phyloP scores from a whole-genome alignment of 2,113 vertebrate species.

The Hyperopisus bebe region DNA sequence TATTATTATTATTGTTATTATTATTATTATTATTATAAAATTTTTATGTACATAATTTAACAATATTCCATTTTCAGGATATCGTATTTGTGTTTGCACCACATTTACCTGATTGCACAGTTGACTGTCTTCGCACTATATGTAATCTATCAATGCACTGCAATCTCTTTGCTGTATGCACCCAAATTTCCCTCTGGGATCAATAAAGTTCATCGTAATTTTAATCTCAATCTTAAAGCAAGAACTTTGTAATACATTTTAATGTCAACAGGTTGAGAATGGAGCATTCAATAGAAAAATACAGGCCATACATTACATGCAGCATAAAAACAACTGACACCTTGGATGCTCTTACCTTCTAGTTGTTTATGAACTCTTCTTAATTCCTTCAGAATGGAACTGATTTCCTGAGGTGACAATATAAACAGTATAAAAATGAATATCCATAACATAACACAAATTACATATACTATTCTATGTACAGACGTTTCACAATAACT shows the following conservation, averaged over 20 bases:
- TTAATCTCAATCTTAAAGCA: not conserved
- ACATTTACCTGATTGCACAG: not conserved
- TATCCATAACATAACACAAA: not conserved
- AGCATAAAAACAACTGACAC: not conserved
- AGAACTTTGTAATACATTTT: not conserved
- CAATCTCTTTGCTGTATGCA: not conserved
- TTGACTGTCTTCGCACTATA: not conserved
- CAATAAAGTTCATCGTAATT: not conserved
- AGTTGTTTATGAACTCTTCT: slow-evolving; percentile 84
- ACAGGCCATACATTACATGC: not conserved
- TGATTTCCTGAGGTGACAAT: slow-evolving; percentile 71
- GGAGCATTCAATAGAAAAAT: not conserved
- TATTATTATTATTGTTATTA: not conserved
- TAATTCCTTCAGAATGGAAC: slow-evolving; percentile 83
- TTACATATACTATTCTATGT: not conserved
- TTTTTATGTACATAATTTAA: not conserved
- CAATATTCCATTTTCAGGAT: not conserved
- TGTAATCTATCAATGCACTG: not conserved
- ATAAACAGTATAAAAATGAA: not conserved
- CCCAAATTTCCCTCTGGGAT: not conserved
- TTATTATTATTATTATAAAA: not conserved
- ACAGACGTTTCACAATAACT: not conserved
- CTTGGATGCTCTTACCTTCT: slow-evolving; percentile 68
- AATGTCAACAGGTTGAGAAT: not conserved
- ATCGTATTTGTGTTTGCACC: not conserved